These are phyloP conservation scores for Ivindomyrus marchei DNA, from an alignment of 2,113 vertebrate species.

Conservation along the genomic window DNA sequence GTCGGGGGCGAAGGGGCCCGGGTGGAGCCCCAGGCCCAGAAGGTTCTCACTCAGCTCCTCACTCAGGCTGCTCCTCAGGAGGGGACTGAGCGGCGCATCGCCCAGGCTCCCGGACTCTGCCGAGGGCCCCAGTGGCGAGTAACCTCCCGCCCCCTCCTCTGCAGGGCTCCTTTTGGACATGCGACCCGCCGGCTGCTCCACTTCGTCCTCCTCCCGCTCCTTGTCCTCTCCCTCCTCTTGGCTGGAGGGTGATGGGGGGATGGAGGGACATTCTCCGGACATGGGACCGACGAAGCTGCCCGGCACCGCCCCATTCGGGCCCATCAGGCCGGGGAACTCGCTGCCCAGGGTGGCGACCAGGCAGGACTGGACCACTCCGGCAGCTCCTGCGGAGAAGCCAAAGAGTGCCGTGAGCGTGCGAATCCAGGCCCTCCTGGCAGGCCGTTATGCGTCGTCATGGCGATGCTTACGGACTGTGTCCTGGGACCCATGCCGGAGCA, in stretches of 20 bases:
- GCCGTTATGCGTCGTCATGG: too few relatives aligned
- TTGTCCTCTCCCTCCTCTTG: constrained; percentile 66
- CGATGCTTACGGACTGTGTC: constrained; percentile 66
- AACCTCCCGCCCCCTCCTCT: constrained; percentile 44
- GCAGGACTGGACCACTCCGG: constrained; percentile 51
- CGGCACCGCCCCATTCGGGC: constrained; percentile 43
- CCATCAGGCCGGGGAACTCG: constrained; percentile 54
- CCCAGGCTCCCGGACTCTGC: constrained; percentile 66
- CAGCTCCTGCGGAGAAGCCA: constrained; percentile 40
- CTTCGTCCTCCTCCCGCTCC: constrained; percentile 40
- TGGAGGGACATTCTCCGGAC: constrained; percentile 51
- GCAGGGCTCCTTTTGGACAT: constrained; percentile 37
- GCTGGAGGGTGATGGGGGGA: constrained; percentile 66
- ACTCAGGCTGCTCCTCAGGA: constrained; percentile 77
- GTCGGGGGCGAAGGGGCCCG: constrained; percentile 60
- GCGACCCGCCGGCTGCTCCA: constrained; percentile 36
- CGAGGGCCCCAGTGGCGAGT: constrained; percentile 57
- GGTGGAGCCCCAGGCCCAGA: constrained; percentile 65
- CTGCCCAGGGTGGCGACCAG: constrained; percentile 48
- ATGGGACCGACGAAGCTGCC: constrained; percentile 46
- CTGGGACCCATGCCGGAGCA: constrained; percentile 67
- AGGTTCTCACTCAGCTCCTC: constrained; percentile 80
- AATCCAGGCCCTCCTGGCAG: not conserved
- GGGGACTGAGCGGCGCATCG: constrained; percentile 76
- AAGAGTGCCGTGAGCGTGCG: not conserved